Evolutionary conservation across 2,888 invertebrate genomes (phyloP).

Genomic region (Alentia gelatinosa): DNA sequence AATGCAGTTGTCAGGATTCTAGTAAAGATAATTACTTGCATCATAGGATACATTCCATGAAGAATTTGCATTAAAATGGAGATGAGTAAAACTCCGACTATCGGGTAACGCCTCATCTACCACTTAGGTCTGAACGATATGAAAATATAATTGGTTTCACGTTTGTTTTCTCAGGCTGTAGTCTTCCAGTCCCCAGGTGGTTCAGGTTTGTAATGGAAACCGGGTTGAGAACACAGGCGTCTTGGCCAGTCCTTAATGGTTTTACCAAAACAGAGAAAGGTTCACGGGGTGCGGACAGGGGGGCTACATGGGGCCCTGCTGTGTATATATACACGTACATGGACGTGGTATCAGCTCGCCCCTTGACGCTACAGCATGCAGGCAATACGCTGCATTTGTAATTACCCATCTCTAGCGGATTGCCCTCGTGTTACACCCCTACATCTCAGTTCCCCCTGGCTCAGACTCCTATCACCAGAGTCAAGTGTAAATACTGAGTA

Average conservation of each 20-base stretch:
- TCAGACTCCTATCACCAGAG: too few relatives aligned
- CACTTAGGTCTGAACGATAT: background rate
- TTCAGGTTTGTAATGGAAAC: background rate
- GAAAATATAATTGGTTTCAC: background rate
- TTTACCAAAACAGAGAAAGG: constrained; percentile 14
- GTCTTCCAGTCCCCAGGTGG: background rate
- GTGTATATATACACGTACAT: background rate
- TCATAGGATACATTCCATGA: too few relatives aligned
- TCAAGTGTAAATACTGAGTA: too few relatives aligned
- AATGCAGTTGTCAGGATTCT: too few relatives aligned
- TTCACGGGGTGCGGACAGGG: background rate
- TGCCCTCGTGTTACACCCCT: too few relatives aligned
- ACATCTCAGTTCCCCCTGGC: too few relatives aligned
- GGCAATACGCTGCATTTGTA: too few relatives aligned
- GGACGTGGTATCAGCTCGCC: background rate
- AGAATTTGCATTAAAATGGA: too few relatives aligned
- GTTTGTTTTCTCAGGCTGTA: background rate
- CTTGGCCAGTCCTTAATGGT: background rate
- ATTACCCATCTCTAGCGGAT: too few relatives aligned
- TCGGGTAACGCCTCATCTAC: too few relatives aligned
- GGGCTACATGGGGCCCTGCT: background rate
- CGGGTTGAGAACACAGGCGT: background rate
- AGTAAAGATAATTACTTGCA: too few relatives aligned
- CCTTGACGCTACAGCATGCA: background rate
- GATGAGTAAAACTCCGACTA: too few relatives aligned